Conservation (phyloP, 2,888 invertebrate genomes). For the Hemaris fuciformis region DNA sequence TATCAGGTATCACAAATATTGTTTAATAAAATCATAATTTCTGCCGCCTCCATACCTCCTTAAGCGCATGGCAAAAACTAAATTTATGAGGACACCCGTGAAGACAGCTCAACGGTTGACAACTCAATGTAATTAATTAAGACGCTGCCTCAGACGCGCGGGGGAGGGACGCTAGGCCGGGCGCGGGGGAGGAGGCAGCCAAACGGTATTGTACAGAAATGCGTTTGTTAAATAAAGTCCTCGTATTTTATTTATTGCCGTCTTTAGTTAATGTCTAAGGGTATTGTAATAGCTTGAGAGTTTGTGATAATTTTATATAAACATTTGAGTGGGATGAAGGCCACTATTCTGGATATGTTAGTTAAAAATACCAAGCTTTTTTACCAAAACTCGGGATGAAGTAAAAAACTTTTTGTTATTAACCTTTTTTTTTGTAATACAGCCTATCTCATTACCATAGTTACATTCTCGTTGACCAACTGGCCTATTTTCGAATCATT, state of each 20-base stretch:
- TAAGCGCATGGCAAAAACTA: constrained; percentile 34
- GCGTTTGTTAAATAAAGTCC: constrained; percentile 33
- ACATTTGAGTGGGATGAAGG: not conserved
- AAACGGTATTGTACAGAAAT: constrained; percentile 23
- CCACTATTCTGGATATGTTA: no score
- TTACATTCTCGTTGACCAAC: no score
- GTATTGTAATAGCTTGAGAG: not conserved
- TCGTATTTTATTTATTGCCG: constrained; percentile 16
- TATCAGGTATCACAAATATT: no score
- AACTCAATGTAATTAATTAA: constrained; percentile 64
- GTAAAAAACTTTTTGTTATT: no score
- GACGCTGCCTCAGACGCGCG: constrained; percentile 30
- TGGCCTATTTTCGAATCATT: no score
- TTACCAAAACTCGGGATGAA: no score
- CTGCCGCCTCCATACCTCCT: constrained; percentile 18
- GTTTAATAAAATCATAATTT: not conserved
- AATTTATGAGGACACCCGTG: constrained; percentile 50
- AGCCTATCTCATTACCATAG: no score
- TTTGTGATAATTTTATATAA: not conserved
- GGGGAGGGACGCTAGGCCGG: not conserved
- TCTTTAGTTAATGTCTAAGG: not conserved
- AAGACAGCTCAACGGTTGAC: constrained; percentile 50
- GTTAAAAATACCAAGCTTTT: no score
- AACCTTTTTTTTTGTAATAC: no score
- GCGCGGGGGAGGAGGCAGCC: not conserved